Evolutionary conservation across 1,140 invertebrate species (phyloP).

Genomic region (Drosophila elegans): DNA sequence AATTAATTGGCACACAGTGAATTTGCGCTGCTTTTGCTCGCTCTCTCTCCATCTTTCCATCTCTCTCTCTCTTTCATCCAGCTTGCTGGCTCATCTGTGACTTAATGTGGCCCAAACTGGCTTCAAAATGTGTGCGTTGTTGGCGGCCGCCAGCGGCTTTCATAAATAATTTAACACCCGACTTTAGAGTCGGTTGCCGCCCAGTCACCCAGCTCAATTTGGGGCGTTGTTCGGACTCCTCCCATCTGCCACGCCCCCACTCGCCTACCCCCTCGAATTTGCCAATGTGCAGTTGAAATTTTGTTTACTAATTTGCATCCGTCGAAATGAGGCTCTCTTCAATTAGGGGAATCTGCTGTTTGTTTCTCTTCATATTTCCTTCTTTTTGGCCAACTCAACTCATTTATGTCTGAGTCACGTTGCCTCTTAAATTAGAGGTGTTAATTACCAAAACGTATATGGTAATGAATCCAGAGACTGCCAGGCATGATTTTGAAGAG

Average conservation of each 20-base stretch:
- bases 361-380: neutral
- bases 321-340: constrained; percentile 22
- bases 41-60: neutral
- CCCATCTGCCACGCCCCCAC: neutral
- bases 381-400: neutral
- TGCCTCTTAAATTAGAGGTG: constrained; percentile 43
- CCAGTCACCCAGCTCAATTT: too few species aligned
- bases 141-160: constrained; percentile 41
- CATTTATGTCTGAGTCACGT: constrained; percentile 30
- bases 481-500: neutral
- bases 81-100: constrained; percentile 30
- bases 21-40: constrained; percentile 1
- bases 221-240: neutral
- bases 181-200: constrained; percentile 32
- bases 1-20: constrained; percentile 62
- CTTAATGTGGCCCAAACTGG: constrained; percentile 39
- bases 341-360: constrained; percentile 21
- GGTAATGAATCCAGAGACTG: constrained; percentile 5
- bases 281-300: constrained; percentile 47
- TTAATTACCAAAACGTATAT: constrained; percentile 52
- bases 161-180: constrained; percentile 64
- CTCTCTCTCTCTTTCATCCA: neutral
- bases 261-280: neutral
- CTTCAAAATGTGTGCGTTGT: constrained; percentile 45
- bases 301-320: constrained; percentile 62